Evolutionary conservation across 2,888 invertebrate genomes (phyloP), one percentile per base, ranked within the genome.

Genomic region (Drosophila infuscata): DNA sequence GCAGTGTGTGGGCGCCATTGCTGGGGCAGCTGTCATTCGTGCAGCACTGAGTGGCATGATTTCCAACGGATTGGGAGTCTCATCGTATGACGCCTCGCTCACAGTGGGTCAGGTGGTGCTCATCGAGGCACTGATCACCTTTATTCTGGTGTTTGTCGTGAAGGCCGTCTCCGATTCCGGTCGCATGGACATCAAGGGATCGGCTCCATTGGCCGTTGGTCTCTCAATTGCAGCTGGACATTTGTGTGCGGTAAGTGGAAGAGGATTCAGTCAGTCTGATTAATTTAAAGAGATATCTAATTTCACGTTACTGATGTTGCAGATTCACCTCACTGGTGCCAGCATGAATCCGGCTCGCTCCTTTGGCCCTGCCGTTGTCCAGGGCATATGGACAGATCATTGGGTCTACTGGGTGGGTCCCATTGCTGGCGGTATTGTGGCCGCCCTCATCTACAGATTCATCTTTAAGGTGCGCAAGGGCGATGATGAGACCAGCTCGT

Each of bases 331-430:
- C 88, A 96, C 97, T 25, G 97, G 98, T 25, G 95, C 97, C 71
- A 97, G 98, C 93, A 98, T 98, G 98, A 98, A 98, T 94, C 98
- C 98, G 0, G 98, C 98, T 0, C 95, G 98, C 78, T 96, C 97
- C 59, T 96, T 98, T 91, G 98, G 98, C 30, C 97, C 97, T 0
- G 97, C 98, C 29, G 95, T 97, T 12, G 95, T 98, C 48, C 95
- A 95, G 93, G 95, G 95, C 58, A 90, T 94, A 64, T 98, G 97
- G 96, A 93, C 94, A 1, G 92, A 96, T 80, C 98, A 98, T 89
- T 98, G 98, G 98, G 95, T 98, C 4, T 98, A 97, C 93, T 98
- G 98, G 98, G 95, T 96, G 51, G 98, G 98, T 3, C 98, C 98
- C 5, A 94, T 97, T 76, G 92, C 95, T 33, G 98, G 98, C 3